Conservation (phyloP, 2,113 vertebrate species). For the Phylloscopus whistleri region DNA sequence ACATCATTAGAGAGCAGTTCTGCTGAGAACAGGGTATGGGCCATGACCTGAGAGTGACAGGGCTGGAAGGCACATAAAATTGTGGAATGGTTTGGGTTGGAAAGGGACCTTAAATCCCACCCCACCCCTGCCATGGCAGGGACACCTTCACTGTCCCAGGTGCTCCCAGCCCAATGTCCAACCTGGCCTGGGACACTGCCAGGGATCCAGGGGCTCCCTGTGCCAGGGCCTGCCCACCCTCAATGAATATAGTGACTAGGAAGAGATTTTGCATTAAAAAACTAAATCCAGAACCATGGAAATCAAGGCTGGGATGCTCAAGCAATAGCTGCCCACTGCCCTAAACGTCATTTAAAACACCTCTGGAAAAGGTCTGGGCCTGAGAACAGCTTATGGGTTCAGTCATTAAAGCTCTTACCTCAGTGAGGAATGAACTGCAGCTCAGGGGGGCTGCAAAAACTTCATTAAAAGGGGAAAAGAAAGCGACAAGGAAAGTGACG, state of each 20-base stretch:
- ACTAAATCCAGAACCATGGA: rapidly evolving
- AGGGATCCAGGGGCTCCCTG: background rate
- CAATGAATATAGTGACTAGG: rapidly evolving
- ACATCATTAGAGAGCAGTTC: rapidly evolving
- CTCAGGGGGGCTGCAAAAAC: rapidly evolving
- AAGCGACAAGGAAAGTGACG: rapidly evolving
- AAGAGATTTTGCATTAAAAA: background rate
- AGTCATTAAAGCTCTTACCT: rapidly evolving
- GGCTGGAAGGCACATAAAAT: background rate
- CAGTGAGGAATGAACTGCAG: background rate
- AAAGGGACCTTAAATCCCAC: rapidly evolving
- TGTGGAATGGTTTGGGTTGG: background rate
- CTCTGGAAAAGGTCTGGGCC: rapidly evolving
- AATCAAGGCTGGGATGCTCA: background rate
- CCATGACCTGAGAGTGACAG: rapidly evolving
- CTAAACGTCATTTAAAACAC: rapidly evolving
- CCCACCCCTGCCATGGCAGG: background rate
- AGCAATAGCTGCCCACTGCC: background rate
- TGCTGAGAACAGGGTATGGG: background rate
- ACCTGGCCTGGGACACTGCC: background rate
- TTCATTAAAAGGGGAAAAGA: too few species aligned
- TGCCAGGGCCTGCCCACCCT: background rate
- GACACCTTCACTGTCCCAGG: background rate
- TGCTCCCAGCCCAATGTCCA: background rate
- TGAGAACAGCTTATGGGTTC: rapidly evolving